Base-by-base conservation (phyloP, 2,113 vertebrate genomes). In the Phyllostomus hastatus region DNA sequence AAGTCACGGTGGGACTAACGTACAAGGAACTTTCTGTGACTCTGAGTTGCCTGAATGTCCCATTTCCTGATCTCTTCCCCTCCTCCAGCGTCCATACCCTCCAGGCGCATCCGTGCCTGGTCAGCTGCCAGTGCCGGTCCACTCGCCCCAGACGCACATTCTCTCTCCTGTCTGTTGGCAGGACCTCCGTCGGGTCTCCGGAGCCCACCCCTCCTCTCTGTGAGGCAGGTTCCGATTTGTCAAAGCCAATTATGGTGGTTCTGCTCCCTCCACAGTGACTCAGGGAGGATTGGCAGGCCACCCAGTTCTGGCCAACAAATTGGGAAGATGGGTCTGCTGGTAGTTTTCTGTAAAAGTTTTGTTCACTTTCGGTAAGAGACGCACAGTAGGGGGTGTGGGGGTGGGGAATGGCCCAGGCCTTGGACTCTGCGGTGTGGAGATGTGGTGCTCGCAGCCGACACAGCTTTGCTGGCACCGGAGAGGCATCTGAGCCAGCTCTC, bases 201-300 rank as follows among this genome's bases (percentile, higher is more conserved):
- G 41, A 14, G 31, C 28, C 82, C 9, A 1, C 8, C 22, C 5
- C 3, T 79, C 26, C 14, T n/a, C 26, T 19, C 0, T 16, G 7
- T 38, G 59, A 59, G 67, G 48, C 75, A 64, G 48, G 22, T 33
- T 82, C 85, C 41, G 24, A 14, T 88, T 70, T 80, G 38, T 54
- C 69, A 43, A 87, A 92, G 33, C 50, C 59, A 61, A 28, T 50
- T 72, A n/a, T 0, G 28, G 57, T 79, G 28, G 24, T 26, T 78
- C 35, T 0, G 7, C 84, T 70, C 14, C 48, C 78, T 50, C 19
- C 28, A 24, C 64, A 70, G 50, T 76, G 86, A 90, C 73, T 96
- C 41, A 22, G 16, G 9, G n/a, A 94, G 20, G 11, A 20, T 2
- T 3, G 24, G 41, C 72, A 86, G 83, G 24, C 81, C 83, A 67